Base-by-base conservation (phyloP, 2,888 invertebrate species). In the Asteroscopus sphinx region DNA sequence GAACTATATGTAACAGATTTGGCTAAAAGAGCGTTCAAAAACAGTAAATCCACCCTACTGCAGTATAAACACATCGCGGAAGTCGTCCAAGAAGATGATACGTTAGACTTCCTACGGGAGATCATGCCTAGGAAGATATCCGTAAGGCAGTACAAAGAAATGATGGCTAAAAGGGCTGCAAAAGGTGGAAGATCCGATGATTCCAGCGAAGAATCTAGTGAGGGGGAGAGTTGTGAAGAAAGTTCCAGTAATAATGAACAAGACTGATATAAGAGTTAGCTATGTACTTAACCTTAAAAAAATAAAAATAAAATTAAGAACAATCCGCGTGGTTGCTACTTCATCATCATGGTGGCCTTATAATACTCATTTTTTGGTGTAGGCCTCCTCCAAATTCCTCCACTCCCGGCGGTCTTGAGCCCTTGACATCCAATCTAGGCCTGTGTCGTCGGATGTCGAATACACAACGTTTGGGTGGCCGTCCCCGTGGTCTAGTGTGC, bases 101-200 rank as follows among this genome's bases (percentile, higher is more conserved):
- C 95, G 0, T 92, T 97, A 71, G 96, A 96, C 68, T 97, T 97
- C 79, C 87, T 97, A 1, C 91, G 96, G 63, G 96, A 97, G 86
- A 97, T 97, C 64, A 95, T 97, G 93, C 97, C 97, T 0, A 95
- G 95, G 61, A 97, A 97, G 81, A 96, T 97, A 42, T 96, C 96
- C 0, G 96, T 96, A 0, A 90, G 93, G 32, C 95, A 96, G 76
- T 97, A 95, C 62, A 96, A 96, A 77, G 95, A 95, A 76, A 88
- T 96, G 62, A 95, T 96, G 95, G 95, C 95, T 0, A 95, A 95
- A 53, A 96, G 95, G 69, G 85, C 88, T 0, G 68, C 85, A n/a
- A 87, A 77, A 54, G 86, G 85, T 1, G 79, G 79, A 9, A 68
- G 70, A 3, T 89, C 90, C 0, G 89, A 90, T 46, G 88, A 89